Evolutionary conservation across 1,140 invertebrate genomes (phyloP).

Genomic region (Brachionus koreanus): DNA sequence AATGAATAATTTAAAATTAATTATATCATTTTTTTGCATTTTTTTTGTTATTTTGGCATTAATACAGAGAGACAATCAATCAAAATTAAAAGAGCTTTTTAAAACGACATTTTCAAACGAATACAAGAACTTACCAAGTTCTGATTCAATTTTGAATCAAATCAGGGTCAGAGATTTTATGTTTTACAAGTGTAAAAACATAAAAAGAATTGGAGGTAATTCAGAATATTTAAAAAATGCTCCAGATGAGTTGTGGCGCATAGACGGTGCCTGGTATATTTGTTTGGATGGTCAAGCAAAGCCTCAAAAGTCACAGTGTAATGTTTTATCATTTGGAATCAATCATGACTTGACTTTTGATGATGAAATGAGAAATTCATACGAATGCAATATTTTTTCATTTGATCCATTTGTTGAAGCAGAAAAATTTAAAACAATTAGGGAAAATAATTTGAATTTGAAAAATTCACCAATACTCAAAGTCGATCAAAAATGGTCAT

Average conservation of each 20-base stretch:
- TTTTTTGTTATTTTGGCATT: neutral
- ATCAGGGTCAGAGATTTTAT: constrained; percentile 8
- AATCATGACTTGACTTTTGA: constrained; percentile 30
- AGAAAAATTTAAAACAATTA: neutral
- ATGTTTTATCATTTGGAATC: constrained; percentile 21
- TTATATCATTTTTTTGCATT: neutral
- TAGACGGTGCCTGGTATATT: constrained; percentile 35
- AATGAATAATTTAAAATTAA: neutral
- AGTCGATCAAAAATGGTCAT: constrained; percentile 11
- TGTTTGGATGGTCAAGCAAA: neutral
- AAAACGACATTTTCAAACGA: neutral
- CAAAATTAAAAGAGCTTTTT: neutral
- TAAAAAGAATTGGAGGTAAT: neutral
- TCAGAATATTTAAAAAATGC: neutral
- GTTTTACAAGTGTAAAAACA: constrained; percentile 9
- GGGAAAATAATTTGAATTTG: neutral
- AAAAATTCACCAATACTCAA: neutral
- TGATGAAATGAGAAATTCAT: neutral
- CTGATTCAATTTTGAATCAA: neutral
- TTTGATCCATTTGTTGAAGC: constrained; percentile 39
- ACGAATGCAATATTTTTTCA: neutral
- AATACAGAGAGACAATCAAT: neutral
- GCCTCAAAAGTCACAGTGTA: neutral
- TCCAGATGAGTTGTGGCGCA: neutral
- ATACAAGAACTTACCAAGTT: neutral